phyloP scores from a whole-genome alignment of 2,113 vertebrate species.

The Nothobranchius kuhntae region DNA sequence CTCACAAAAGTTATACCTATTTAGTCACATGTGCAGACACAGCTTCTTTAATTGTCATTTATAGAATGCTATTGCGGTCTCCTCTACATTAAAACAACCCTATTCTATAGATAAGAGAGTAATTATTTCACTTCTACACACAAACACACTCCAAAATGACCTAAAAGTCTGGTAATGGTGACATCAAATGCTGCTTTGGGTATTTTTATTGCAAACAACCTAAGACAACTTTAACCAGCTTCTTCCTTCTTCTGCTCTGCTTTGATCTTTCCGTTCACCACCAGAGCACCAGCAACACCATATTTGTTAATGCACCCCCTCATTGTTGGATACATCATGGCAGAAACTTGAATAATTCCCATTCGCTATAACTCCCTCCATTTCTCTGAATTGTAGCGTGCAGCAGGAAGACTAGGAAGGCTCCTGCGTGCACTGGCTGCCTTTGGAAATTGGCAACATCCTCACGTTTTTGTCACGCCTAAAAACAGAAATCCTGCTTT shows the following conservation, averaged over 20 bases:
- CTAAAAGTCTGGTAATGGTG: neutral
- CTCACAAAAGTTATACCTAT: no score
- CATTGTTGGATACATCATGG: conserved; percentile 4
- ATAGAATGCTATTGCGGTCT: no score
- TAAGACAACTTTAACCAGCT: neutral
- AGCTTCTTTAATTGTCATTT: no score
- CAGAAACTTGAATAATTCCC: conserved; percentile 40
- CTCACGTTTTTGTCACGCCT: neutral
- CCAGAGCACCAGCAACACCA: conserved; percentile 2
- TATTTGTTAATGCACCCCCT: conserved; percentile 12
- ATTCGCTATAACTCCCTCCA: conserved; percentile 34
- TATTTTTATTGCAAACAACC: conserved; percentile 31
- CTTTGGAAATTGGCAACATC: conserved; percentile 11
- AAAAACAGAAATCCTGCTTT: conserved; percentile 5
- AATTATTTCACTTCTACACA: no score
- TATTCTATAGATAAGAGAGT: no score
- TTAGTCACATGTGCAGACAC: no score
- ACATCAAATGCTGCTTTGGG: conserved; percentile 24
- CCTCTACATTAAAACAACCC: no score
- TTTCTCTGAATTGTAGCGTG: conserved; percentile 5
- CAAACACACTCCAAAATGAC: neutral
- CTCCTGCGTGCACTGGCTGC: neutral
- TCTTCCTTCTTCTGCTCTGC: conserved; percentile 20
- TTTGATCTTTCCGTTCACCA: conserved; percentile 33
- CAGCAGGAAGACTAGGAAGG: neutral